Evolutionary conservation across 2,797 vertebrate species (phyloP).

Genomic region (Chaunax sp.): DNA sequence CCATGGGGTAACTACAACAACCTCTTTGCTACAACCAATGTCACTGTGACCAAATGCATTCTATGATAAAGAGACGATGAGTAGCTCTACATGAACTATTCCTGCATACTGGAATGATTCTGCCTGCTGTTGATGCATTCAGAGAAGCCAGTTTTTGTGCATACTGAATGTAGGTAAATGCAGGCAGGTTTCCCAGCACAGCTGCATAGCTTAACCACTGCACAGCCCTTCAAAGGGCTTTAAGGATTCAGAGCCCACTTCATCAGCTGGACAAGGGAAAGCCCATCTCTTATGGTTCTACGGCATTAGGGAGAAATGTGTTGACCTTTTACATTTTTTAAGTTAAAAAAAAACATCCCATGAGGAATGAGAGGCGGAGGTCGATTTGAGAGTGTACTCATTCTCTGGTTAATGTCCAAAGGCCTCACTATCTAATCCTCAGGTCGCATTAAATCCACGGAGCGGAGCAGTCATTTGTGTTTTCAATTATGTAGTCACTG

Average conservation of each 20-base stretch:
- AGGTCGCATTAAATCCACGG: slow-evolving; percentile 83
- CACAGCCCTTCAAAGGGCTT: slow-evolving; percentile 80
- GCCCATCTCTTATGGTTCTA: slow-evolving; percentile 77
- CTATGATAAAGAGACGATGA: not conserved
- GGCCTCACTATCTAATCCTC: slow-evolving; percentile 80
- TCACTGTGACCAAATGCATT: slow-evolving; percentile 6
- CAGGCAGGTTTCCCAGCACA: slow-evolving; percentile 77
- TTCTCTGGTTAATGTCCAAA: slow-evolving; percentile 84
- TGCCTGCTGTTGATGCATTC: slow-evolving; percentile 17
- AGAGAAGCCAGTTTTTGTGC: slow-evolving; percentile 9
- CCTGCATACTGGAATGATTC: slow-evolving; percentile 28
- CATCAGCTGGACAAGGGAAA: slow-evolving; percentile 82
- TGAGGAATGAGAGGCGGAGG: slow-evolving; percentile 76
- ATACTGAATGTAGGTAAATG: slow-evolving; percentile 51
- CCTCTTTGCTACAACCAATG: not conserved
- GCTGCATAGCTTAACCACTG: slow-evolving; percentile 62
- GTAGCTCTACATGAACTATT: slow-evolving; percentile 21
- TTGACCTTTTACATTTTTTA: slow-evolving; percentile 81
- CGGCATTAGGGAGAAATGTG: slow-evolving; percentile 79
- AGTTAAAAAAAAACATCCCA: slow-evolving; percentile 54
- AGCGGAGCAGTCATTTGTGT: slow-evolving; percentile 79
- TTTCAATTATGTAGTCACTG: slow-evolving; percentile 80
- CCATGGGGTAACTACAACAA: too few species aligned
- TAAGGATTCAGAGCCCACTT: slow-evolving; percentile 82
- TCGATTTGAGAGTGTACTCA: slow-evolving; percentile 74